Evolutionary conservation across 2,888 invertebrate genomes (phyloP), one percentile per base, ranked within the genome.

Genomic region (Disparrhopalites patrizii): DNA sequence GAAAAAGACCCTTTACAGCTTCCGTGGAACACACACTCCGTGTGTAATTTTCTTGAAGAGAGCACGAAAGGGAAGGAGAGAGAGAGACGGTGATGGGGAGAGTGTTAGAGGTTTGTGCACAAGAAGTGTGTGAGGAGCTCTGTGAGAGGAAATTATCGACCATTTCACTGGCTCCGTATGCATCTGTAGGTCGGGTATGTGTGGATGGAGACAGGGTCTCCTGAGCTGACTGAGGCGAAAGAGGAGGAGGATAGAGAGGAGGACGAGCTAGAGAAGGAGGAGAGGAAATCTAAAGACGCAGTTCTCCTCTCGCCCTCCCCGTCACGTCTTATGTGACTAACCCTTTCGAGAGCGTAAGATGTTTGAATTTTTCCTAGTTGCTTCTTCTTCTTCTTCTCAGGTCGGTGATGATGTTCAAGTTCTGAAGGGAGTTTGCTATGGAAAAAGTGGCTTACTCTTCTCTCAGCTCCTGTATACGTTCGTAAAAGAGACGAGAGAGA

Each of bases 21-120:
- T 47, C 47, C 47, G 25, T 47, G 47, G 47, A 47, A 47, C 47
- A 47, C 47, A 36, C n/a, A n/a, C n/a, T n/a, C n/a, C n/a, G 36
- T 47, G 23, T 3, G 47, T 47, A 47, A 47, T 47, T 47, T 47
- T 47, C 47, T 47, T 47, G 47, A 7, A 36, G n/a, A n/a, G n/a
- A n/a, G n/a, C n/a, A n/a, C n/a, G n/a, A 36, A 36, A 36, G 7
- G 15, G 36, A 36, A 15, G 15, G 36, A 36, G 36, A 36, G 36
- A 47, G 47, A 47, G 23, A 47, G 47, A 23, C 47, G 13, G 20
- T 23, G 7, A 47, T 2, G 13, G 23, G 25, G 20, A 47, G 20
- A 47, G 23, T 8, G 3, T 5, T 47, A 47, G 2, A 47, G 47
- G 23, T 7, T 47, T 25, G 23, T 47, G 47, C 47, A 47, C 47